Evolutionary conservation across 2,797 vertebrate species (phyloP).

Genomic region (Melopsittacus undulatus): DNA sequence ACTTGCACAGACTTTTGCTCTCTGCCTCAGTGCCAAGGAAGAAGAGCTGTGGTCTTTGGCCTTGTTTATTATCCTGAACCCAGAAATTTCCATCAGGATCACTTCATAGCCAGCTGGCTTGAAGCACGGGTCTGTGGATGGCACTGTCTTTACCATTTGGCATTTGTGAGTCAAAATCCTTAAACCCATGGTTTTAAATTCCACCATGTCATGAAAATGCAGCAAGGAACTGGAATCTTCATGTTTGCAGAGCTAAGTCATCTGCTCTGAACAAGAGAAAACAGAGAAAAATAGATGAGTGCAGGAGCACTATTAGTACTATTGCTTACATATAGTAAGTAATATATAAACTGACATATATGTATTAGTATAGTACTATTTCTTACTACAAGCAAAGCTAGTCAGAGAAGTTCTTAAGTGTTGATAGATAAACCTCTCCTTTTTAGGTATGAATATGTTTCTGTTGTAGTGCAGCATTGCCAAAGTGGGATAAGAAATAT

Average conservation of each 20-base stretch:
- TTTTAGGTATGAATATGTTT: conserved; percentile 2
- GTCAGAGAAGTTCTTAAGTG: neutral
- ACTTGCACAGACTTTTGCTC: neutral
- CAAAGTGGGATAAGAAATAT: neutral
- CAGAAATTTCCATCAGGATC: neutral
- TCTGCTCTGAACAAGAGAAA: neutral
- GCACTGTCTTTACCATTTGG: neutral
- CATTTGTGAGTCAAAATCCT: neutral
- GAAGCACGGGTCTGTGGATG: neutral
- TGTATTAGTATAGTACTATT: neutral
- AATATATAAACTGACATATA: neutral
- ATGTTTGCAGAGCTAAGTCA: neutral
- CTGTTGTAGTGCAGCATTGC: neutral
- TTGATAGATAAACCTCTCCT: neutral
- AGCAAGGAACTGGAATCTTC: neutral
- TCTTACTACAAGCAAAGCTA: neutral
- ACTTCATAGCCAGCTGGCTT: neutral
- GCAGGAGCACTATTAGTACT: neutral
- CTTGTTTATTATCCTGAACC: neutral
- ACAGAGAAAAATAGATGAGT: neutral
- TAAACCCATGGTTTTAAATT: neutral
- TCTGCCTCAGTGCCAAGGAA: neutral
- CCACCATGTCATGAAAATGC: neutral
- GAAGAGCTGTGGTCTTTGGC: neutral
- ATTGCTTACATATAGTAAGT: neutral